These are phyloP conservation scores for Calliphora vomitoria DNA, from an alignment of 2,888 invertebrate species.

Conservation along the genomic window DNA sequence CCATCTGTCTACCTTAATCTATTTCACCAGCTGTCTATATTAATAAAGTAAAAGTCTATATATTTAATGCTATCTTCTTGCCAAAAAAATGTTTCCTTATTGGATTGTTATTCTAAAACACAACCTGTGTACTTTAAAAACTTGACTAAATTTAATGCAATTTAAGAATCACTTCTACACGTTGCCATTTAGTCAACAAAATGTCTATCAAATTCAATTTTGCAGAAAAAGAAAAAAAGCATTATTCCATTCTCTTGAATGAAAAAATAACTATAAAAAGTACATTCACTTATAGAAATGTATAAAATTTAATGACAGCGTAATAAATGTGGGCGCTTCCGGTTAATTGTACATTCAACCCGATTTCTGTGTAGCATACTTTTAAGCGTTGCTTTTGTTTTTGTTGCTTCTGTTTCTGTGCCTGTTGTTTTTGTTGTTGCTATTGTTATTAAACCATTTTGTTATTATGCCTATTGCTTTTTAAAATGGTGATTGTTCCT, in stretches of 20 bases:
- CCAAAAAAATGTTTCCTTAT: no score
- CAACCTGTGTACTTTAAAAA: background rate
- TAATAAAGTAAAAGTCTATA: no score
- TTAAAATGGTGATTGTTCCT: slow-evolving; percentile 61
- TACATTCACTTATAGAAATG: slow-evolving; percentile 21
- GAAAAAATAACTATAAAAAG: slow-evolving; percentile 28
- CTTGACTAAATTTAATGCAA: background rate
- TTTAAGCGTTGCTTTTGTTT: slow-evolving; percentile 7
- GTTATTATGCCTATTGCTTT: slow-evolving; percentile 71
- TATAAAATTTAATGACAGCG: slow-evolving; percentile 59
- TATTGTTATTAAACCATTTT: slow-evolving; percentile 61
- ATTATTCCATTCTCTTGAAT: background rate
- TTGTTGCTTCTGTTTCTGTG: background rate
- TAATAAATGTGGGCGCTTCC: slow-evolving; percentile 58
- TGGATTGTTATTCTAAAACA: no score
- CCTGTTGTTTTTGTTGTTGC: slow-evolving; percentile 1
- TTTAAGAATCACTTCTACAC: background rate
- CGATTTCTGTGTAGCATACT: slow-evolving; percentile 43
- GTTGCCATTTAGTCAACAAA: background rate
- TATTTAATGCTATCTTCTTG: no score
- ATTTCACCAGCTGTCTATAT: no score
- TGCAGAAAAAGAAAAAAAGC: background rate
- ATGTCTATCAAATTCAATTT: background rate
- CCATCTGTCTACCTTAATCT: no score
- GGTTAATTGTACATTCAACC: slow-evolving; percentile 65